These are phyloP conservation scores for Ascaphus truei DNA, from an alignment of 2,113 vertebrate genomes.

Conservation along the genomic window DNA sequence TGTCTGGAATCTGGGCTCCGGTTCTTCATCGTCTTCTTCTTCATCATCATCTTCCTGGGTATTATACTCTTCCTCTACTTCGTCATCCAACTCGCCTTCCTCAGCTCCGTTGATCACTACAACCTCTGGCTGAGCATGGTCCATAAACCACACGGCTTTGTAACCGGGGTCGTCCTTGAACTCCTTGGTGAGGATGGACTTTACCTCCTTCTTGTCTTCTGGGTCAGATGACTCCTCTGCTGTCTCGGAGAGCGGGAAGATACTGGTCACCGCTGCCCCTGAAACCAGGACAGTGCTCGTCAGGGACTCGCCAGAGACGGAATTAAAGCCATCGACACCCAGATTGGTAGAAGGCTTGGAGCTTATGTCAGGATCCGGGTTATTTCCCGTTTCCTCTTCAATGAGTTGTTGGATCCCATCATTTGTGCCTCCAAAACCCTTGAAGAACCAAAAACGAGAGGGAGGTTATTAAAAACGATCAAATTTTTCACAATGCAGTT, in stretches of 20 bases:
- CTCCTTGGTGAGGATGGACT: conserved; percentile 58
- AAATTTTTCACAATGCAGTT: no score
- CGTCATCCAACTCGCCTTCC: conserved; percentile 51
- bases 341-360: no score
- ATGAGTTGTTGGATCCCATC: background rate
- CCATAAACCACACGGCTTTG: conserved; percentile 77
- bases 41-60: conserved; percentile 48
- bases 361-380: background rate
- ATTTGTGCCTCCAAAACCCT: background rate
- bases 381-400: background rate
- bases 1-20: background rate
- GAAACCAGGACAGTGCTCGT: background rate
- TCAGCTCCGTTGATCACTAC: conserved; percentile 68
- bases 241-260: conserved; percentile 11
- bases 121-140: conserved; percentile 68
- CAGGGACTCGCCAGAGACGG: background rate
- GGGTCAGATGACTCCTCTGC: background rate
- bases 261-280: background rate
- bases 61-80: conserved; percentile 48
- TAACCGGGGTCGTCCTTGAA: conserved; percentile 63
- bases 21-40: background rate
- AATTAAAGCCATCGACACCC: no score
- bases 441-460: no score
- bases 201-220: conserved; percentile 58
- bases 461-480: no score